Percentiles rank a stretch among this genome's conserved stretches.
Evolutionary conservation across 2,797 vertebrate genomes (phyloP).

Genomic region (Aulostomus chinensis): DNA sequence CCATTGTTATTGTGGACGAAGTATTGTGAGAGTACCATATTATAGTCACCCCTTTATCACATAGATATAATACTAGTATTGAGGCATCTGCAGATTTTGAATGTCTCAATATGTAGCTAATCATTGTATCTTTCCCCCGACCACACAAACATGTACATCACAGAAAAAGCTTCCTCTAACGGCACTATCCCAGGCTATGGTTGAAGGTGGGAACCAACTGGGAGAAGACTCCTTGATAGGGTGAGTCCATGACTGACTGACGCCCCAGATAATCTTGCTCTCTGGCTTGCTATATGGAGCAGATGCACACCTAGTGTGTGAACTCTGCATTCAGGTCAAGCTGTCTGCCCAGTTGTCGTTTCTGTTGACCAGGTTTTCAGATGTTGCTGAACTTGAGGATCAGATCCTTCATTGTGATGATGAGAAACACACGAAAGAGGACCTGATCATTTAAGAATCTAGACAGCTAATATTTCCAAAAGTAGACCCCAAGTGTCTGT

Average conservation of each 20-base stretch:
- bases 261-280: slow-evolving; percentile 11
- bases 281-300: slow-evolving; percentile 29
- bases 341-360: slow-evolving; percentile 22
- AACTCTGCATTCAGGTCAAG: slow-evolving; percentile 32
- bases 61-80: too few species aligned
- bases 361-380: slow-evolving; percentile 25
- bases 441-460: slow-evolving; percentile 38
- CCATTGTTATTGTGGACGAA: too few species aligned
- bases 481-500: slow-evolving; percentile 18
- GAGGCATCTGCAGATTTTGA: background rate
- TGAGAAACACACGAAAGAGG: background rate
- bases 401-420: background rate
- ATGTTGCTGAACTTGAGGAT: slow-evolving; percentile 14
- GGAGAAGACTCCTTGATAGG: slow-evolving; percentile 94
- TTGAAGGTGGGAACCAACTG: slow-evolving; percentile 89
- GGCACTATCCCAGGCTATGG: slow-evolving; percentile 92
- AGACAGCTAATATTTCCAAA: slow-evolving; percentile 44
- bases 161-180: slow-evolving; percentile 97
- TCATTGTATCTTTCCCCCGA: slow-evolving; percentile 21
- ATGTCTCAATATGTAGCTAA: slow-evolving; percentile 8
- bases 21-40: too few species aligned
- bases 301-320: slow-evolving; percentile 38
- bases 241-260: slow-evolving; percentile 77
- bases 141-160: slow-evolving; percentile 11
- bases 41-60: too few species aligned